Conservation (phyloP, 2,797 vertebrate species). For the Tiaroga cobitis region DNA sequence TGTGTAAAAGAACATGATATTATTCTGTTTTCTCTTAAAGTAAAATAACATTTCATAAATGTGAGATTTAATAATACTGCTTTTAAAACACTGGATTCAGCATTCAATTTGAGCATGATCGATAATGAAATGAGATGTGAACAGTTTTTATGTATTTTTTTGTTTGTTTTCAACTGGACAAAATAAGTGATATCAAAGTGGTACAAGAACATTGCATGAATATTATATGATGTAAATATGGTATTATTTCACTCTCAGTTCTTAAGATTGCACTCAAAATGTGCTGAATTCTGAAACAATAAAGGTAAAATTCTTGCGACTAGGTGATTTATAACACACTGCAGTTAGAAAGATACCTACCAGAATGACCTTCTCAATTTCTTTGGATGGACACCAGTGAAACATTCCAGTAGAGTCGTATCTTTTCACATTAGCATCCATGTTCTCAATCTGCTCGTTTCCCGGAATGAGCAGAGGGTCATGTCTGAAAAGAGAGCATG, state of each 20-base stretch:
- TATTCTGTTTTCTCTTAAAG: not conserved
- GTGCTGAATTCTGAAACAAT: not conserved
- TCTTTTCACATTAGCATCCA: constrained; percentile 97
- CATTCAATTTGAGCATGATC: not conserved
- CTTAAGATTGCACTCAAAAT: not conserved
- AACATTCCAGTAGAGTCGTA: constrained; percentile 99
- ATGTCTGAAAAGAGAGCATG: constrained; percentile 80
- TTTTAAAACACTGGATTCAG: not conserved
- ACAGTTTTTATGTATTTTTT: not conserved
- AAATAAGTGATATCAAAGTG: not conserved
- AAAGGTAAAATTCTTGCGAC: no score
- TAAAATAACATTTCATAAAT: not conserved
- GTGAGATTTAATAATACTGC: not conserved
- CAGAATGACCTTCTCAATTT: constrained; percentile 98
- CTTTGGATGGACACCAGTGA: constrained; percentile 97
- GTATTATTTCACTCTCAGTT: not conserved
- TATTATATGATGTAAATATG: not conserved
- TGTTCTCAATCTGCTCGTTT: constrained; percentile 97
- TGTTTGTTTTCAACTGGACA: not conserved
- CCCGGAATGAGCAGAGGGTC: constrained; percentile 95
- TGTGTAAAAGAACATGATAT: not conserved
- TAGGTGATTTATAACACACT: not conserved
- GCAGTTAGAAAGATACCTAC: constrained; percentile 76
- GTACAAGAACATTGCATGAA: not conserved
- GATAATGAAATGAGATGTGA: not conserved